Base-by-base conservation (phyloP, 1,140 invertebrate species). In the Ceratitis capitata region DNA sequence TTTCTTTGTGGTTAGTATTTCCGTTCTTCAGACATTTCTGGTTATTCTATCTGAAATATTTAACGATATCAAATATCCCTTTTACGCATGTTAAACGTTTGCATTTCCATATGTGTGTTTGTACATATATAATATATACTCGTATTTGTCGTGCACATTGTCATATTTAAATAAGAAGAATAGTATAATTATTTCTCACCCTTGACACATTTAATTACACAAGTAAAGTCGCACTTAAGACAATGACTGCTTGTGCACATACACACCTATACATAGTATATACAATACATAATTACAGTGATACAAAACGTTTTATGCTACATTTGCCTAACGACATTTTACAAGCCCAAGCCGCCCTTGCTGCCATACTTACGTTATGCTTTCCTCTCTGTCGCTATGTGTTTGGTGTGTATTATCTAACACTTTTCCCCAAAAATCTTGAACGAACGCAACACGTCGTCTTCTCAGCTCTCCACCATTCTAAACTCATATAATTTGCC, bases 181-280 rank as follows among this genome's bases (percentile, higher is more conserved):
- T 69, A 69, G 35, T 84, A 61, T 86, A 82, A 82, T 86, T 82
- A 84, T 58, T 82, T 85, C 42, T 58, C 85, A 85, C 84, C 82
- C 86, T 85, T 86, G 86, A 86, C 86, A 86, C 78, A 85, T 86
- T 86, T 86, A 86, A 86, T 86, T 86, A 86, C 84, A 85, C 86
- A 85, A 83, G 78, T 86, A 84, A 86, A 86, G 82, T 85, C 86
- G 84, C 86, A 82, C 84, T 84, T 85, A 83, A 86, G 85, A 56
- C 84, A 84, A 83, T 85, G 83, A 35, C 82, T 64, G 53, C 42
- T 26, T 5, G 19, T 45, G 69, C 14, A 45, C 16, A 64, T 4
- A 45, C 32, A 26, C 42, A 19, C n/a, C 51, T 3, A 10, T 51
- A 83, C 47, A 51, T 7, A n/a, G n/a, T n/a, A n/a, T n/a, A n/a